These are phyloP conservation scores for Toxostoma redivivum DNA, from an alignment of 2,113 vertebrate species.

Conservation along the genomic window DNA sequence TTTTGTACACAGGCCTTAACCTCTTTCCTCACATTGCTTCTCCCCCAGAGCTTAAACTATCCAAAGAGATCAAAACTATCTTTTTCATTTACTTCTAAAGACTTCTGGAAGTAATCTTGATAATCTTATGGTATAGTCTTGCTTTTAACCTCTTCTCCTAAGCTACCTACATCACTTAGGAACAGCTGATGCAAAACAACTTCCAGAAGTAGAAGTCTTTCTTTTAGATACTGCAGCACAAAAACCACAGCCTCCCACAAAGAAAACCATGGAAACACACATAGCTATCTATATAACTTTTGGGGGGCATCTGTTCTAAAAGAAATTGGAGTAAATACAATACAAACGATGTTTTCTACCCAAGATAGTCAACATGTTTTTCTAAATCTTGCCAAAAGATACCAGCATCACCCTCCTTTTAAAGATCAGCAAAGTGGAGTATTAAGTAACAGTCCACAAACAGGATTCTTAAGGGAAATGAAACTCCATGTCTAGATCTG, in stretches of 20 bases:
- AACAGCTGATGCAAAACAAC: neutral
- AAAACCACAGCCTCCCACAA: neutral
- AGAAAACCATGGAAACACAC: neutral
- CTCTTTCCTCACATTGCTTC: neutral
- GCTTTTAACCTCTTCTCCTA: neutral
- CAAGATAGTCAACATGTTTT: neutral
- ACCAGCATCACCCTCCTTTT: neutral
- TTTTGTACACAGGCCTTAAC: neutral
- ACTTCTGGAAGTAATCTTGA: neutral
- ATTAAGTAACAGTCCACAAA: neutral
- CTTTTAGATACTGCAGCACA: neutral
- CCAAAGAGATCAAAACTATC: neutral
- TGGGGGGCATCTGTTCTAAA: neutral
- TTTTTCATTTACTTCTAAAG: neutral
- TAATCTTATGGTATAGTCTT: neutral
- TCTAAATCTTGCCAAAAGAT: neutral
- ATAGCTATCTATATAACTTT: neutral
- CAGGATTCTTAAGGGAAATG: accelerated
- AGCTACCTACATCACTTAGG: neutral
- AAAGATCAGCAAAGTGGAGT: neutral
- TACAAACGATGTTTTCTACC: neutral
- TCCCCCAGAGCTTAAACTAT: neutral
- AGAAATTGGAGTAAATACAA: neutral
- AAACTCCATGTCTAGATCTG: neutral
- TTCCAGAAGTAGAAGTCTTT: neutral